phyloP scores from a whole-genome alignment of 2,888 invertebrate genomes.

The Lacanobia oleracea region DNA sequence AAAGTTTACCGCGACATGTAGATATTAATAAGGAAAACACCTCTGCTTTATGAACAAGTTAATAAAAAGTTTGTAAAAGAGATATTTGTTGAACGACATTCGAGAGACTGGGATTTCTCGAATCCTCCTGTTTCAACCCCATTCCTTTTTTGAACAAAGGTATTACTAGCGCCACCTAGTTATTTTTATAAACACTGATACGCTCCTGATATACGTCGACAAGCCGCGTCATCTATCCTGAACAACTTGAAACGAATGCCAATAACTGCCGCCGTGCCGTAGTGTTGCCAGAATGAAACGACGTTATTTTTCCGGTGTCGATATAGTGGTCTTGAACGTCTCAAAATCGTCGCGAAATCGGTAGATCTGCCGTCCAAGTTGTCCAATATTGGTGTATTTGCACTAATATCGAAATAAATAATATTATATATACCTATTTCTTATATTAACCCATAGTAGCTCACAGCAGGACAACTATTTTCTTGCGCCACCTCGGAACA shows the following conservation, averaged over 20 bases:
- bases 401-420: no score
- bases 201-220: background rate
- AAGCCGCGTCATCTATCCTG: constrained; percentile 29
- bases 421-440: no score
- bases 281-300: background rate
- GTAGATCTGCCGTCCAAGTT: no score
- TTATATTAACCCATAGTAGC: no score
- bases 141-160: background rate
- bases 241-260: background rate
- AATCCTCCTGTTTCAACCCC: background rate
- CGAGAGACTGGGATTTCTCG: background rate
- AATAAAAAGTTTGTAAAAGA: background rate
- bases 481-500: no score
- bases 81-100: background rate
- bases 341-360: no score
- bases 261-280: no score
- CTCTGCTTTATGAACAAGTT: background rate
- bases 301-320: no score
- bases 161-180: constrained; percentile 35
- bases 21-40: background rate
- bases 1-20: background rate
- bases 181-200: background rate
- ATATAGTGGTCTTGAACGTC: no score
- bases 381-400: no score
- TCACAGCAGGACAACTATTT: no score